These are phyloP conservation scores for Echiichthys vipera DNA, from an alignment of 2,797 vertebrate species.

Conservation along the genomic window DNA sequence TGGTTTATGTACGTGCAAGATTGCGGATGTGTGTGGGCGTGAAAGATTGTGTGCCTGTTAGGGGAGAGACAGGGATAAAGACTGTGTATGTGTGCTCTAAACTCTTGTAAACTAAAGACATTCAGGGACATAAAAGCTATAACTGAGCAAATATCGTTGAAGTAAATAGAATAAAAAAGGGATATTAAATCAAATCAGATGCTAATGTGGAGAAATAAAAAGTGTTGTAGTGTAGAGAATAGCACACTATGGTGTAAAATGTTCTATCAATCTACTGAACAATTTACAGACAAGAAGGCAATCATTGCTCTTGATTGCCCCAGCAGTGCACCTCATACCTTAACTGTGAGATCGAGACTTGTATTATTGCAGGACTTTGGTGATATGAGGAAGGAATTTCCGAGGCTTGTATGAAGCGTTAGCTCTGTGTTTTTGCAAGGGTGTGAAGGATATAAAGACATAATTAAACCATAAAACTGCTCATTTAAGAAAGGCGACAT, in stretches of 20 bases:
- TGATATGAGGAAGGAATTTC: not conserved
- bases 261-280: slow-evolving; percentile 6
- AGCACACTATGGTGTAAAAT: slow-evolving; percentile 15
- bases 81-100: not conserved
- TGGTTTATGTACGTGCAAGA: slow-evolving; percentile 3
- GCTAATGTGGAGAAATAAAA: slow-evolving; percentile 17
- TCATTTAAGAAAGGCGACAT: not conserved
- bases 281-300: slow-evolving; percentile 23
- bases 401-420: not conserved
- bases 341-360: slow-evolving; percentile 5
- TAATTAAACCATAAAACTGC: not conserved
- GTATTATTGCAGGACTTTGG: slow-evolving; percentile 12
- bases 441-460: not conserved
- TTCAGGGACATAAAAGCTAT: slow-evolving; percentile 13
- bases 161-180: slow-evolving; percentile 1
- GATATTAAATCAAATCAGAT: slow-evolving; percentile 7
- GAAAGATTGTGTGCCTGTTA: not conserved
- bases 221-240: not conserved
- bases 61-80: slow-evolving; percentile 1
- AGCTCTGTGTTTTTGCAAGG: not conserved
- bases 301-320: slow-evolving; percentile 14
- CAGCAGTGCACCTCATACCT: slow-evolving; percentile 29
- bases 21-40: slow-evolving; percentile 24
- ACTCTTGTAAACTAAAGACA: not conserved
- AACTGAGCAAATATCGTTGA: slow-evolving; percentile 15